Conservation (phyloP, 2,797 vertebrate species). For the Discoglossus pictus region DNA sequence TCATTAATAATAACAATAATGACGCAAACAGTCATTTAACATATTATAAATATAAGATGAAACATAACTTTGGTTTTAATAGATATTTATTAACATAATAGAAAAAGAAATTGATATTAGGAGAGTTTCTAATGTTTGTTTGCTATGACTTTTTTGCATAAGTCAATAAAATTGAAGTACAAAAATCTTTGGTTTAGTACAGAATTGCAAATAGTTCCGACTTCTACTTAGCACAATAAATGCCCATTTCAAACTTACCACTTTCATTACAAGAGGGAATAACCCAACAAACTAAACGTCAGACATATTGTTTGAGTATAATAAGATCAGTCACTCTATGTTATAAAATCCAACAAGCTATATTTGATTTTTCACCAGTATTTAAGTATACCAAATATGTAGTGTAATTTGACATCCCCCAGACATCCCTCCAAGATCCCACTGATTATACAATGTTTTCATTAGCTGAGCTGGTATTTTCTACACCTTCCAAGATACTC, state of each 20-base stretch:
- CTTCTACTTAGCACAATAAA: too few relatives aligned
- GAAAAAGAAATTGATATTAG: too few relatives aligned
- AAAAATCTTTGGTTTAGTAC: too few relatives aligned
- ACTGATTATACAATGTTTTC: neutral
- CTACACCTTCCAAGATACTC: neutral
- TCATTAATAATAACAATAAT: too few relatives aligned
- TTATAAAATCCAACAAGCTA: neutral
- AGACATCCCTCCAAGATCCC: neutral
- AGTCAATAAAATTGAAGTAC: too few relatives aligned
- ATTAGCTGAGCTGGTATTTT: conserved; percentile 2
- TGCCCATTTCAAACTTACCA: neutral
- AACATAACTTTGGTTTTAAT: too few relatives aligned
- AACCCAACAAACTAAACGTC: neutral
- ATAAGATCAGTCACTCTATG: conserved; percentile 1
- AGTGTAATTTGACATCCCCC: conserved; percentile 1
- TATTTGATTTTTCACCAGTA: conserved; percentile 1
- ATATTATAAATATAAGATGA: too few relatives aligned
- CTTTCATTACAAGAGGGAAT: neutral
- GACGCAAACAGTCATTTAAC: too few relatives aligned
- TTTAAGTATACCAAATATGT: neutral
- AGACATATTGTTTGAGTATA: neutral
- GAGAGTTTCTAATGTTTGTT: too few relatives aligned
- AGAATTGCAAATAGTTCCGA: too few relatives aligned
- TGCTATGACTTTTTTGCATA: too few relatives aligned
- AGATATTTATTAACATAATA: too few relatives aligned